Conservation (phyloP, 2,797 vertebrate genomes). For the Gephyroberyx darwinii region DNA sequence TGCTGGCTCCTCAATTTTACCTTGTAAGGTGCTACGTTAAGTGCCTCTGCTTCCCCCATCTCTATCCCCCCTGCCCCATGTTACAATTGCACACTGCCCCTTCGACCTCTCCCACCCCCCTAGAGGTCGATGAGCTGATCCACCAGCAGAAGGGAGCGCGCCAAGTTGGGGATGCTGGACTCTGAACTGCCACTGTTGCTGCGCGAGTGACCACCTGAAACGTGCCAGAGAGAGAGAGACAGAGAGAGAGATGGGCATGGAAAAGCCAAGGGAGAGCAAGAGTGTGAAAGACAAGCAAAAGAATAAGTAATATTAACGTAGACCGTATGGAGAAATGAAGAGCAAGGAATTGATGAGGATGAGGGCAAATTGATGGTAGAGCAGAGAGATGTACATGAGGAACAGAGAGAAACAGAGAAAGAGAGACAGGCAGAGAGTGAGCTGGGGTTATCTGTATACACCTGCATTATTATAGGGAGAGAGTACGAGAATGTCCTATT, state of each 20-base stretch:
- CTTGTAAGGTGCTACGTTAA: constrained; percentile 74
- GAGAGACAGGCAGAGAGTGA: constrained; percentile 81
- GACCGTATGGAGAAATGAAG: constrained; percentile 79
- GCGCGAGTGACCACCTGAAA: constrained; percentile 98
- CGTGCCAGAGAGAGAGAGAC: constrained; percentile 90
- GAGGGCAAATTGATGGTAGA: constrained; percentile 82
- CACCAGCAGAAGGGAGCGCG: constrained; percentile 99
- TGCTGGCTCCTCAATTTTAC: constrained; percentile 58
- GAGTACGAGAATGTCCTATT: constrained; percentile 52
- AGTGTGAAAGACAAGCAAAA: constrained; percentile 84
- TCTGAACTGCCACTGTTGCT: constrained; percentile 99
- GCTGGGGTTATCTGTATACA: constrained; percentile 75
- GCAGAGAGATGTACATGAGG: constrained; percentile 70
- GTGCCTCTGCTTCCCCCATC: constrained; percentile 60
- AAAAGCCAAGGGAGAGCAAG: constrained; percentile 66
- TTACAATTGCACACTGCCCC: constrained; percentile 78
- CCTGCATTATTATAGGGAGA: constrained; percentile 74
- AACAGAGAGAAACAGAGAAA: constrained; percentile 71
- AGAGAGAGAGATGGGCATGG: constrained; percentile 70
- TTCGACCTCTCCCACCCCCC: constrained; percentile 78
- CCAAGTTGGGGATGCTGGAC: constrained; percentile 99
- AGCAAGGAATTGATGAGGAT: constrained; percentile 74
- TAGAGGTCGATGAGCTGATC: constrained; percentile 99
- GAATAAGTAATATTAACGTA: constrained; percentile 70
- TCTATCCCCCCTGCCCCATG: constrained; percentile 40